These are phyloP conservation scores for Sandelia bainsii DNA, from an alignment of 2,797 vertebrate species.

Conservation along the genomic window DNA sequence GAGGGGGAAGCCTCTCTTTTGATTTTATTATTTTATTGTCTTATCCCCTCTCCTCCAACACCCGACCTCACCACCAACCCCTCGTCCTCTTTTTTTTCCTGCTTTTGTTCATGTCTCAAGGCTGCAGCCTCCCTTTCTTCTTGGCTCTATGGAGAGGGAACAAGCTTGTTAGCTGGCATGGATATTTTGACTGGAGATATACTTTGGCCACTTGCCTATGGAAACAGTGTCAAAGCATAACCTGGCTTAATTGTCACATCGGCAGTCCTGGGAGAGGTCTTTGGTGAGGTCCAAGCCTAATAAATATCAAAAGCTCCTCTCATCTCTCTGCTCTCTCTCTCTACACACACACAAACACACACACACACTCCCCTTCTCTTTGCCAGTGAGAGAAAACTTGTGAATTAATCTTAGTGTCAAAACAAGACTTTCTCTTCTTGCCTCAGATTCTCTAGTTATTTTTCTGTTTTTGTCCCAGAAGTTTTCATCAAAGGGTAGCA, in stretches of 20 bases:
- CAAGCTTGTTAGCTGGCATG: conserved; percentile 98
- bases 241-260: conserved; percentile 99
- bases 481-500: conserved; percentile 85
- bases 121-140: conserved; percentile 91
- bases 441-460: conserved; percentile 83
- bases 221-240: conserved; percentile 97
- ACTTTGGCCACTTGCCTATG: conserved; percentile 98
- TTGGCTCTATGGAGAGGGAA: conserved; percentile 89
- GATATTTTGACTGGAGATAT: conserved; percentile 95
- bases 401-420: conserved; percentile 93
- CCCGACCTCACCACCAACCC: conserved; percentile 61
- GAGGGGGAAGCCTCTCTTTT: conserved; percentile 43
- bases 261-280: conserved; percentile 93
- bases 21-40: conserved; percentile 53
- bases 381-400: conserved; percentile 90
- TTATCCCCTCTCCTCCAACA: conserved; percentile 72
- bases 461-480: conserved; percentile 86
- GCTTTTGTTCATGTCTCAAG: conserved; percentile 89
- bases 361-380: conserved; percentile 48
- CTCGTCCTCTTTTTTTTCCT: conserved; percentile 75
- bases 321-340: conserved; percentile 79
- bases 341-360: conserved; percentile 39
- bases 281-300: conserved; percentile 90
- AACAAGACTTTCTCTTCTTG: conserved; percentile 85
- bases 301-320: conserved; percentile 95